Conservation (phyloP, 2,888 invertebrate species). For the Oscheius sp. region DNA sequence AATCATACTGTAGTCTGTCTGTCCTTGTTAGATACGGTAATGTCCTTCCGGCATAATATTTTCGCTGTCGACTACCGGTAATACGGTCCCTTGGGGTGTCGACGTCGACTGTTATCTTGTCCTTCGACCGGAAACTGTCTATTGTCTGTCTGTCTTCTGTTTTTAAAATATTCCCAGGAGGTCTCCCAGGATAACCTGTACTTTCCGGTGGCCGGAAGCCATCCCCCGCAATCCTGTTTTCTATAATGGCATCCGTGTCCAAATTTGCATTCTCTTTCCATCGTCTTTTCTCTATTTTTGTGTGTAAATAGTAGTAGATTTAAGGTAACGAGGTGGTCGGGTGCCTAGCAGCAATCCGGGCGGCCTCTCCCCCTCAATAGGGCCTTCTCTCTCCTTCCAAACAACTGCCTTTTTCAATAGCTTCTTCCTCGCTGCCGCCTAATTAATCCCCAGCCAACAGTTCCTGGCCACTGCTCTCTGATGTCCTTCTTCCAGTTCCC, state of each 20-base stretch:
- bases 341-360: neutral
- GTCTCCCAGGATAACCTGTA: neutral
- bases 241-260: neutral
- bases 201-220: slow-evolving; percentile 6
- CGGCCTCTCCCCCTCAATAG: neutral
- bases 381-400: neutral
- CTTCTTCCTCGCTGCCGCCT: neutral
- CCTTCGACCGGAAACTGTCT: too few species aligned
- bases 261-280: neutral
- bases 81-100: too few species aligned
- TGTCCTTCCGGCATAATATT: too few species aligned
- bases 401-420: neutral
- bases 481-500: slow-evolving; percentile 19
- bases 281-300: neutral
- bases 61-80: too few species aligned
- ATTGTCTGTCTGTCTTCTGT: too few species aligned
- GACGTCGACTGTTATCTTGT: too few species aligned
- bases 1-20: too few species aligned
- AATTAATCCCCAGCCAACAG: too few species aligned
- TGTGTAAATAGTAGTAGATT: neutral
- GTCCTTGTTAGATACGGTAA: too few species aligned
- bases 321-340: neutral
- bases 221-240: slow-evolving; percentile 14
- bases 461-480: neutral
- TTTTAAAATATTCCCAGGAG: too few species aligned